These are phyloP conservation scores for Pipistrellus pipistrellus DNA, from an alignment of 2,797 vertebrate genomes.

Conservation along the genomic window DNA sequence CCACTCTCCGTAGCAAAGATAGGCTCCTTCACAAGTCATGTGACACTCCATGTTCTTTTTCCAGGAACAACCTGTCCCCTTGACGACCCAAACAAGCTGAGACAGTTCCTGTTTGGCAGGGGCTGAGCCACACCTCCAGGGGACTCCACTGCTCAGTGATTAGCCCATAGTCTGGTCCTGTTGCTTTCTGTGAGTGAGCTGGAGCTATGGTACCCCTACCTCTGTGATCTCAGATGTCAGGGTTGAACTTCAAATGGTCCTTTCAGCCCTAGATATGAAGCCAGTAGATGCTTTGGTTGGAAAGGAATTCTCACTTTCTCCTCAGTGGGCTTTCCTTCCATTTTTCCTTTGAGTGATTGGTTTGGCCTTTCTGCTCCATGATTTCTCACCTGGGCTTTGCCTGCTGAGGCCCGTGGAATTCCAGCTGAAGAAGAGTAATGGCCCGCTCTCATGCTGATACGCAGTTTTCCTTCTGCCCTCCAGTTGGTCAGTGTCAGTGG, in stretches of 20 bases:
- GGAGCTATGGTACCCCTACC: accelerated
- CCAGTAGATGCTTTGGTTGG: too few relatives aligned
- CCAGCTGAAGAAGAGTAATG: background rate
- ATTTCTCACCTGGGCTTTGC: background rate
- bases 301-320: background rate
- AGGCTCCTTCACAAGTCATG: background rate
- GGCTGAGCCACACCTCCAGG: background rate
- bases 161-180: background rate
- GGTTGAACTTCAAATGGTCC: background rate
- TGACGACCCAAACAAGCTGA: background rate
- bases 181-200: background rate
- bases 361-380: background rate
- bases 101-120: background rate
- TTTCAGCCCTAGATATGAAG: background rate
- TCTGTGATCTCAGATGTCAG: background rate
- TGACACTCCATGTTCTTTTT: background rate
- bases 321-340: background rate
- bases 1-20: background rate
- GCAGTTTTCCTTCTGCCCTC: background rate
- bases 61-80: background rate
- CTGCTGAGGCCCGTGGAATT: background rate
- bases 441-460: background rate
- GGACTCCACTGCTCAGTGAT: background rate
- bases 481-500: background rate
- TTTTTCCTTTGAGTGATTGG: background rate